phyloP scores from a whole-genome alignment of 2,797 vertebrate species.

The Psittacula echo region DNA sequence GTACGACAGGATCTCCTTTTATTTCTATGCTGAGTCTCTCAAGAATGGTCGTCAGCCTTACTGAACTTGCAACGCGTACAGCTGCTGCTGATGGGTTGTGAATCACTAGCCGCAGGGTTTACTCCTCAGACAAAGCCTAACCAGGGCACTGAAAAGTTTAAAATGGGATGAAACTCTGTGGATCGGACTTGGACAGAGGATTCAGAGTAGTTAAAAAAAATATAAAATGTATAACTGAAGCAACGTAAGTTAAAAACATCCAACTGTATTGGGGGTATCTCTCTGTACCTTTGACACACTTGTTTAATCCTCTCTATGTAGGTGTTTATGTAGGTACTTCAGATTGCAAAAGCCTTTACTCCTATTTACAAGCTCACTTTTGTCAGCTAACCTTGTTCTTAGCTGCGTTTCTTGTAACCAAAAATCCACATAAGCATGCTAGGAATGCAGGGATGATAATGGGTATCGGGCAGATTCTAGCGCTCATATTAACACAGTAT shows the following conservation, averaged over 20 bases:
- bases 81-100: slow-evolving; percentile 64
- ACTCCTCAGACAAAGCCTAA: slow-evolving; percentile 57
- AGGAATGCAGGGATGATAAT: slow-evolving; percentile 52
- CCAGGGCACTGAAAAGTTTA: slow-evolving; percentile 50
- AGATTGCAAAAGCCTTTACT: slow-evolving; percentile 72
- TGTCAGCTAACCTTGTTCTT: slow-evolving; percentile 65
- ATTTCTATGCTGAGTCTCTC: slow-evolving; percentile 62
- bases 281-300: slow-evolving; percentile 70
- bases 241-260: slow-evolving; percentile 66
- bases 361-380: slow-evolving; percentile 63
- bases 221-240: slow-evolving; percentile 56
- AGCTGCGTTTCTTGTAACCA: slow-evolving; percentile 78
- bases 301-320: slow-evolving; percentile 71
- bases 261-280: slow-evolving; percentile 57
- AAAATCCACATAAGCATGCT: slow-evolving; percentile 73
- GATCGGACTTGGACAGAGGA: slow-evolving; percentile 47
- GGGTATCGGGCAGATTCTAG: slow-evolving; percentile 29
- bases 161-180: slow-evolving; percentile 52
- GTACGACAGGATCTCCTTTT: slow-evolving; percentile 38
- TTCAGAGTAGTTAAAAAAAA: slow-evolving; percentile 42
- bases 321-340: slow-evolving; percentile 72
- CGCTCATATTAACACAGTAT: slow-evolving; percentile 38
- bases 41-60: slow-evolving; percentile 68
- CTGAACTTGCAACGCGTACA: slow-evolving; percentile 37
- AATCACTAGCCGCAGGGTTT: slow-evolving; percentile 58